Evolutionary conservation across 2,888 invertebrate species (phyloP).

Genomic region (Drosophila neotestacea): DNA sequence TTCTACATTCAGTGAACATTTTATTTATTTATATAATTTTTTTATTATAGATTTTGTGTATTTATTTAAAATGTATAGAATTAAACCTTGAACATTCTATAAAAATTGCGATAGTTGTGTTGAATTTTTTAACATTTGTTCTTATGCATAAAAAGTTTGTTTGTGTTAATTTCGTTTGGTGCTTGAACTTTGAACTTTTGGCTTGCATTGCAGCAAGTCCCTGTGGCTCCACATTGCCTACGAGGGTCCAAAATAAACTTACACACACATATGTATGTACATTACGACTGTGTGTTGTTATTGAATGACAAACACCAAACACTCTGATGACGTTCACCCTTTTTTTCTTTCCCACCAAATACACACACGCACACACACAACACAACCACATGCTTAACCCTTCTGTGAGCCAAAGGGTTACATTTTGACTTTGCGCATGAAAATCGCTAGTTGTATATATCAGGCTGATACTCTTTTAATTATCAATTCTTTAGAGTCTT

Average conservation of each 20-base stretch:
- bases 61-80: too few relatives aligned
- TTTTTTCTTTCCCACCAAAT: too few relatives aligned
- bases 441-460: too few relatives aligned
- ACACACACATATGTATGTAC: conserved; percentile 8
- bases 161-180: conserved; percentile 26
- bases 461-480: too few relatives aligned
- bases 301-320: conserved; percentile 33
- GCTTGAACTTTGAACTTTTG: conserved; percentile 76
- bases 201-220: conserved; percentile 36
- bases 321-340: conserved; percentile 29
- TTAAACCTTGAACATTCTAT: not conserved
- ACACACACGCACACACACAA: not conserved
- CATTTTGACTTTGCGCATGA: too few relatives aligned
- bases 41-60: too few relatives aligned
- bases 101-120: conserved; percentile 6
- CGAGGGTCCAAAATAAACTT: conserved; percentile 30
- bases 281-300: conserved; percentile 6
- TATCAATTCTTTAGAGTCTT: too few relatives aligned
- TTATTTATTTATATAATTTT: too few relatives aligned
- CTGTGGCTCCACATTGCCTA: conserved; percentile 42
- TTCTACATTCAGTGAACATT: too few relatives aligned
- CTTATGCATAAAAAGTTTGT: not conserved
- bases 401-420: too few relatives aligned
- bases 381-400: not conserved
- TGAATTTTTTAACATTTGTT: conserved; percentile 7